A percentile compares a stretch with the other conserved stretches of the same genome.
Conservation (phyloP, 2,888 invertebrate species). For the Melanotus villosus region DNA sequence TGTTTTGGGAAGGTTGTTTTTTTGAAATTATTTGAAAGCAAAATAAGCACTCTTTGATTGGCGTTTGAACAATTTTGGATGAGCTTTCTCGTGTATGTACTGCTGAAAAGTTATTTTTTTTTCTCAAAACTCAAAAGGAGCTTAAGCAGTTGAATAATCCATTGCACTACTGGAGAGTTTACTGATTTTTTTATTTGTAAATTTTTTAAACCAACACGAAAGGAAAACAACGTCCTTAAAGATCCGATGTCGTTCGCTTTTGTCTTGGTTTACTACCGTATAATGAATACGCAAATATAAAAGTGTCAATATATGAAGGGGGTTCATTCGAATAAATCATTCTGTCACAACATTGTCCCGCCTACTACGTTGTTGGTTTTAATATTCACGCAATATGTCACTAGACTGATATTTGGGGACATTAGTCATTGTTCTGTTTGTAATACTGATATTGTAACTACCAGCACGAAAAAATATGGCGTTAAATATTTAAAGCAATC, state of each 20-base stretch:
- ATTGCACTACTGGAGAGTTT: no score
- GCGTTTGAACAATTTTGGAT: no score
- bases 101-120: no score
- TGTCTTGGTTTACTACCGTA: slow-evolving; percentile 1
- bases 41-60: no score
- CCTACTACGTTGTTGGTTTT: slow-evolving; percentile 45
- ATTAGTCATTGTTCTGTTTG: slow-evolving; percentile 46
- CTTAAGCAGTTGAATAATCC: no score
- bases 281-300: slow-evolving; percentile 42
- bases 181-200: no score
- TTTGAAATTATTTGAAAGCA: no score
- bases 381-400: slow-evolving; percentile 49
- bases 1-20: no score
- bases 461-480: slow-evolving; percentile 35
- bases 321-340: slow-evolving; percentile 47
- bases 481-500: slow-evolving; percentile 31
- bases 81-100: no score
- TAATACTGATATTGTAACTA: slow-evolving; percentile 42
- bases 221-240: background rate
- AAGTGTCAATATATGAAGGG: slow-evolving; percentile 47
- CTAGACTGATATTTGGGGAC: slow-evolving; percentile 46
- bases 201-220: no score
- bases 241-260: slow-evolving; percentile 9
- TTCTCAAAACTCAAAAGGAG: no score
- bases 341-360: slow-evolving; percentile 47